These are phyloP conservation scores for Onychomys arenicola DNA, from an alignment of 2,797 vertebrate genomes.

Conservation along the genomic window DNA sequence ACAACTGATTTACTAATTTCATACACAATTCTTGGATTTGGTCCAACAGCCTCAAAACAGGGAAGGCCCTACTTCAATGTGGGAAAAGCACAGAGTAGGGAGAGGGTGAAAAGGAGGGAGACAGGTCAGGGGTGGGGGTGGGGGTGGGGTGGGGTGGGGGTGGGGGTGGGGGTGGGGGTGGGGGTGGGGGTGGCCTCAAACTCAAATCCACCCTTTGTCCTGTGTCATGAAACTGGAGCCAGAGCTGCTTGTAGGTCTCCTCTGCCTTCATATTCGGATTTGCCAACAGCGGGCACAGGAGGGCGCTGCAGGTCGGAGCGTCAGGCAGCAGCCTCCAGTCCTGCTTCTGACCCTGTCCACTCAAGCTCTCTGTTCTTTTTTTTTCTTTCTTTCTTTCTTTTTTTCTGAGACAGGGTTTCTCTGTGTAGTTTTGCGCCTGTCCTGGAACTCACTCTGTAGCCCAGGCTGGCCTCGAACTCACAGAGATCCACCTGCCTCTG, in stretches of 20 bases:
- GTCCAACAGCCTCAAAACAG: neutral
- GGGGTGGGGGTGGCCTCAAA: neutral
- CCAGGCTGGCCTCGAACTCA: too few relatives aligned
- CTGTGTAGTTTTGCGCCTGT: too few relatives aligned
- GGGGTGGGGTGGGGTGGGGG: neutral
- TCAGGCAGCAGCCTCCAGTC: neutral
- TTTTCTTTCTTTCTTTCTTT: too few relatives aligned
- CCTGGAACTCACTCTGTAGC: too few relatives aligned
- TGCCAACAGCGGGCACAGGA: conserved; percentile 51
- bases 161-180: neutral
- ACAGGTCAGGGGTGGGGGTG: neutral
- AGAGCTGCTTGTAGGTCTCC: neutral
- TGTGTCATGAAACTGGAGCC: neutral
- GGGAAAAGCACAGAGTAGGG: neutral
- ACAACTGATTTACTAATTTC: conserved; percentile 29
- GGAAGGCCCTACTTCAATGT: neutral
- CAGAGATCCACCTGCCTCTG: too few relatives aligned
- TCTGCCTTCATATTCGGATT: neutral
- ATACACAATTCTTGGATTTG: conserved; percentile 29
- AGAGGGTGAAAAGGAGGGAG: neutral
- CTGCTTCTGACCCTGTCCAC: neutral
- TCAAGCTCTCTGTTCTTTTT: neutral
- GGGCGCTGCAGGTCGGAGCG: neutral
- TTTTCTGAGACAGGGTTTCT: too few relatives aligned
- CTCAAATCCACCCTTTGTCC: neutral